A percentile compares a stretch with the other conserved stretches of the same genome.
Conservation (phyloP, 1,140 invertebrate genomes). For the Halictus rubicundus region DNA sequence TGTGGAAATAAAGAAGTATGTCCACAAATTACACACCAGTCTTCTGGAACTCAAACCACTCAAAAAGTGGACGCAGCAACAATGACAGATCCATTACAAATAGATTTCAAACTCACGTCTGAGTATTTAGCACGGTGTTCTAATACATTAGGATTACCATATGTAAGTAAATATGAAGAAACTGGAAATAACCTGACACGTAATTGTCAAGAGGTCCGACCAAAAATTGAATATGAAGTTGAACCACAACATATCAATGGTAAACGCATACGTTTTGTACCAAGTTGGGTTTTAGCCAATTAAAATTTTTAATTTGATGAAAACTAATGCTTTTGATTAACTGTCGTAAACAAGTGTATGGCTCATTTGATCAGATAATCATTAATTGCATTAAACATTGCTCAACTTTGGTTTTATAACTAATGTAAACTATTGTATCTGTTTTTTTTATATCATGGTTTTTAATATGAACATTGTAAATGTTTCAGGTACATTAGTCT, state of each 20-base stretch:
- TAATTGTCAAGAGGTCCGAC: conserved; percentile 67
- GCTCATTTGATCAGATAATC: too few relatives aligned
- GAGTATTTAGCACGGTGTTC: conserved; percentile 78
- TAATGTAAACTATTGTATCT: neutral
- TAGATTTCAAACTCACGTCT: conserved; percentile 77
- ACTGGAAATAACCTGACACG: conserved; percentile 70
- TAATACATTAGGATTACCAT: conserved; percentile 73
- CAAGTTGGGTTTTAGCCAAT: too few relatives aligned
- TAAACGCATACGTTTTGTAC: conserved; percentile 34
- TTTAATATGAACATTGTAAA: conserved; percentile 1
- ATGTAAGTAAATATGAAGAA: conserved; percentile 75
- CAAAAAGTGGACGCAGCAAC: conserved; percentile 81
- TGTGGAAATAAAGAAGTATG: conserved; percentile 74
- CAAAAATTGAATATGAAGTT: conserved; percentile 75
- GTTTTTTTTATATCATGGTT: neutral
- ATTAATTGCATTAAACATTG: too few relatives aligned
- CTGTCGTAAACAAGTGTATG: too few relatives aligned
- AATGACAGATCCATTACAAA: conserved; percentile 80
- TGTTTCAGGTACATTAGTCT: conserved; percentile 69
- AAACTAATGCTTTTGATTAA: too few relatives aligned
- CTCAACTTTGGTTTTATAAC: too few relatives aligned
- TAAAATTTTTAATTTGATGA: too few relatives aligned
- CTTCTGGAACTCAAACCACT: conserved; percentile 72
- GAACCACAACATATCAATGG: conserved; percentile 76
- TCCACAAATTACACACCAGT: conserved; percentile 68